Percentiles rank a stretch among this genome's conserved stretches.
These are phyloP conservation scores for Leptopilina myrica DNA, from an alignment of 2,888 invertebrate species.

Conservation along the genomic window DNA sequence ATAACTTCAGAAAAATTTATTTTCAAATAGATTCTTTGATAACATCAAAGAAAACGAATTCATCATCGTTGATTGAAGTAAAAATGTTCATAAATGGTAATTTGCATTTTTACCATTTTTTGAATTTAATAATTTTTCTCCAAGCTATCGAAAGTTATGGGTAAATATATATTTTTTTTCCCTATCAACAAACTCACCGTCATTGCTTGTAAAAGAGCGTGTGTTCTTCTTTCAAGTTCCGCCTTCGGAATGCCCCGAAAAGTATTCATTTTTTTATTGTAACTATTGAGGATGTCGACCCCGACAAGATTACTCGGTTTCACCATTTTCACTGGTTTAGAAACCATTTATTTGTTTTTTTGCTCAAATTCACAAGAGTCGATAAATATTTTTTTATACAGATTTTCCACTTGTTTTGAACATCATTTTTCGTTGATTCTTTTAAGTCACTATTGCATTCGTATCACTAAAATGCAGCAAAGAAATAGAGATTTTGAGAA, in stretches of 20 bases:
- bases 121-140: too few species aligned
- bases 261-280: conserved; percentile 78
- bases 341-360: not conserved
- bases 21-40: conserved; percentile 13
- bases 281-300: conserved; percentile 53
- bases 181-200: conserved; percentile 82
- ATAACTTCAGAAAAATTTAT: not conserved
- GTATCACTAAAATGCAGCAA: too few species aligned
- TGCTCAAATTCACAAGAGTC: not conserved
- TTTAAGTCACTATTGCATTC: too few species aligned
- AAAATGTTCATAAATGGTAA: too few species aligned
- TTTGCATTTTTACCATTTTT: too few species aligned
- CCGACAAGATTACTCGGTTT: conserved; percentile 74
- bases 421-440: not conserved
- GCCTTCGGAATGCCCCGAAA: conserved; percentile 89
- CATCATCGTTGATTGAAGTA: too few species aligned
- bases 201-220: conserved; percentile 86
- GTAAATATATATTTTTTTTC: not conserved
- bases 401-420: not conserved
- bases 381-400: not conserved
- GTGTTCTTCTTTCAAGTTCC: conserved; percentile 85
- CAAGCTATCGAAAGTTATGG: too few species aligned
- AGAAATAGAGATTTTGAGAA: too few species aligned
- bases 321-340: conserved; percentile 60
- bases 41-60: not conserved